Percentiles rank a stretch among this genome's conserved stretches.
Conservation (phyloP, 92 coral and sea anemone genomes). For the Phenganax subtilis region DNA sequence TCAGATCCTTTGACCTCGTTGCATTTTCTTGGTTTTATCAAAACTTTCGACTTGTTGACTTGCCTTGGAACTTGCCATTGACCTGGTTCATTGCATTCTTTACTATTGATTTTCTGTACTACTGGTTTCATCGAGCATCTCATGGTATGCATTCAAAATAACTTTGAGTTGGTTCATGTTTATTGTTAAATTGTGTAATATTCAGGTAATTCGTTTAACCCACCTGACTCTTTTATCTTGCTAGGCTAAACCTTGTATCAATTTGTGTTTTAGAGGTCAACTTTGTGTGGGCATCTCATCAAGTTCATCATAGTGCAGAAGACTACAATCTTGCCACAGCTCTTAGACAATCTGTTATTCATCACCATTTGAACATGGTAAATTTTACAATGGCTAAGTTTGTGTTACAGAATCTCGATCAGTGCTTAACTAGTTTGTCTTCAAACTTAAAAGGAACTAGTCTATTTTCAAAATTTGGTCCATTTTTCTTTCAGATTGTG, state of each 20-base stretch:
- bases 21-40: conserved; percentile 53
- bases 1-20: conserved; percentile 52
- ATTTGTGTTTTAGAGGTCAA: conserved; percentile 56
- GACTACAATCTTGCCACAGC: conserved; percentile 87
- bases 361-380: conserved; percentile 61
- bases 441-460: background rate
- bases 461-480: background rate
- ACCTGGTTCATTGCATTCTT: conserved; percentile 84
- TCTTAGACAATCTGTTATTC: conserved; percentile 72
- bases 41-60: conserved; percentile 55
- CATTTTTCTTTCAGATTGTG: conserved; percentile 39
- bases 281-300: conserved; percentile 86
- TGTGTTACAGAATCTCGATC: background rate
- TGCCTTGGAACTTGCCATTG: conserved; percentile 78
- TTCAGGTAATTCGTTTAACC: no score
- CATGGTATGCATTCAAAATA: conserved; percentile 57
- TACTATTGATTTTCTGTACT: conserved; percentile 74
- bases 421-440: background rate
- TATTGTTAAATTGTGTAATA: background rate
- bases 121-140: conserved; percentile 83
- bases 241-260: background rate
- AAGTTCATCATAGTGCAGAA: conserved; percentile 90
- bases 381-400: conserved; percentile 1
- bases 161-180: background rate
- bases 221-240: no score